These are phyloP conservation scores for Cacatua alba DNA, from an alignment of 2,113 vertebrate genomes.

Conservation along the genomic window DNA sequence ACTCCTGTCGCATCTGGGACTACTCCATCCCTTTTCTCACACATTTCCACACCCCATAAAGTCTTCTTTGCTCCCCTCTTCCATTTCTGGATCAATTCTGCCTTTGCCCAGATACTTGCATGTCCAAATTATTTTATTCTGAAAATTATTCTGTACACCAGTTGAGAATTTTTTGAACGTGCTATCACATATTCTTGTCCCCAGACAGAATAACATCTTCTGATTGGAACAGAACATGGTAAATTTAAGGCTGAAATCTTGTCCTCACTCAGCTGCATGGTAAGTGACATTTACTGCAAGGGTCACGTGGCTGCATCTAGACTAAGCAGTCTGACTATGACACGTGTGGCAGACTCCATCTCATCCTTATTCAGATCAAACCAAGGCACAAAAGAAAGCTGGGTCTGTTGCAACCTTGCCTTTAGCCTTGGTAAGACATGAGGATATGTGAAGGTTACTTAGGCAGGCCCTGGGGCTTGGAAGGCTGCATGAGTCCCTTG, in stretches of 20 bases:
- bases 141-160: background rate
- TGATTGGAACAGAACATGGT: background rate
- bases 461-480: background rate
- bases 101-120: background rate
- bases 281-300: background rate
- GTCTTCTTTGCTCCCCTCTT: background rate
- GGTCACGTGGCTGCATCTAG: background rate
- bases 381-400: background rate
- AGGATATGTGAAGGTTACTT: background rate
- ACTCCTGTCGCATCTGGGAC: background rate
- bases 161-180: background rate
- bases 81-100: background rate
- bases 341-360: background rate
- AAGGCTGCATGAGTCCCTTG: background rate
- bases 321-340: background rate
- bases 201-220: background rate
- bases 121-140: background rate
- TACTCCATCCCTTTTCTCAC: background rate
- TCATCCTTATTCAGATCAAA: background rate
- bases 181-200: background rate
- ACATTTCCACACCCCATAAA: background rate
- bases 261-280: background rate
- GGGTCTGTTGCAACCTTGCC: background rate
- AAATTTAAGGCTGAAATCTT: background rate
- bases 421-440: background rate